These are phyloP conservation scores for Aethina tumida DNA, from an alignment of 1,140 invertebrate genomes.

Conservation along the genomic window DNA sequence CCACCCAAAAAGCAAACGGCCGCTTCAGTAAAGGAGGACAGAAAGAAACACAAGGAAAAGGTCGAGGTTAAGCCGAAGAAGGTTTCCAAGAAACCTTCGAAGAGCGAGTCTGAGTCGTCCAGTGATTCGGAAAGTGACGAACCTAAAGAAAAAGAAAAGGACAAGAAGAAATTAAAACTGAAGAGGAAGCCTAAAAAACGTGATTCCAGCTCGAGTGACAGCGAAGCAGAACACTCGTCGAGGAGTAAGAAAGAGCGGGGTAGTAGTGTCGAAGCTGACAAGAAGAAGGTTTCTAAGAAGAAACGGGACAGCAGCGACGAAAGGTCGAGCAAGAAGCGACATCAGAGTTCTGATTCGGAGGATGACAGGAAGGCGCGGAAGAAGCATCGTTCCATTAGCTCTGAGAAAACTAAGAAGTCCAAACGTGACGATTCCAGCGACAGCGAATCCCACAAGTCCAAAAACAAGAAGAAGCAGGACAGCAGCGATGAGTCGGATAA, in stretches of 20 bases:
- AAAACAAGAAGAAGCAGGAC: slow-evolving; percentile 38
- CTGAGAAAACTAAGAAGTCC: slow-evolving; percentile 38
- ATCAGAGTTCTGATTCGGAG: slow-evolving; percentile 35
- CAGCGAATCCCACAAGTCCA: slow-evolving; percentile 37
- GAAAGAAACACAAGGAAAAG: slow-evolving; percentile 38
- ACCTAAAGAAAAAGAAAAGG: slow-evolving; percentile 38
- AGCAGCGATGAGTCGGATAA: slow-evolving; percentile 36
- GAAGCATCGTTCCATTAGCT: slow-evolving; percentile 24
- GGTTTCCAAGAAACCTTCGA: slow-evolving; percentile 22
- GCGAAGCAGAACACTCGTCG: slow-evolving; percentile 27
- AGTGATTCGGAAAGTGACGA: slow-evolving; percentile 42
- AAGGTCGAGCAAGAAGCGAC: slow-evolving; percentile 37
- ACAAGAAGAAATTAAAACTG: slow-evolving; percentile 37
- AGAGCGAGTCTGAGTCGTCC: slow-evolving; percentile 30
- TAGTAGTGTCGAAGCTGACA: slow-evolving; percentile 24
- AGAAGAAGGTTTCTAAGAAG: slow-evolving; percentile 36
- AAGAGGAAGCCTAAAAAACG: slow-evolving; percentile 34
- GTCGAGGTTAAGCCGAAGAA: slow-evolving; percentile 24
- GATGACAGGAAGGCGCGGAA: slow-evolving; percentile 34
- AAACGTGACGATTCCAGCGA: slow-evolving; percentile 47
- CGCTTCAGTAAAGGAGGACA: slow-evolving; percentile 29
- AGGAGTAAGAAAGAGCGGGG: slow-evolving; percentile 23
- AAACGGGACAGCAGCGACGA: slow-evolving; percentile 35
- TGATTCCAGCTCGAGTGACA: slow-evolving; percentile 33
- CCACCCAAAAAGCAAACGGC: slow-evolving; percentile 43